Evolutionary conservation across 1,140 invertebrate species (phyloP).

Genomic region (Platorchestia sp.): DNA sequence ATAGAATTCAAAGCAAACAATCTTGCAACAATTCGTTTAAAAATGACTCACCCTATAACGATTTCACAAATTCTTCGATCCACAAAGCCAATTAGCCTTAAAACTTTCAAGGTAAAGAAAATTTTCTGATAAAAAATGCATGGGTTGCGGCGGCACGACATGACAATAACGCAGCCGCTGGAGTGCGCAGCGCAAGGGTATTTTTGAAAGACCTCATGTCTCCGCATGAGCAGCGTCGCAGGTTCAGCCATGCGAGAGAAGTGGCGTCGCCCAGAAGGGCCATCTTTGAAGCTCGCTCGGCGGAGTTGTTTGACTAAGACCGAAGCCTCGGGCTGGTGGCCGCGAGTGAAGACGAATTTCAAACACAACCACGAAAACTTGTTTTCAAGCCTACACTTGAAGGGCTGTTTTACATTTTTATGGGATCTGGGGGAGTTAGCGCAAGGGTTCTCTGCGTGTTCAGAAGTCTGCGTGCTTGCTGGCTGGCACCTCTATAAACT

Average conservation of each 20-base stretch:
- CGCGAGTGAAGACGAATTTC: slow-evolving; percentile 31
- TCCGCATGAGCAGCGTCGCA: neutral
- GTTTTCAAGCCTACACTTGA: slow-evolving; percentile 37
- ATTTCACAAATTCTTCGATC: neutral
- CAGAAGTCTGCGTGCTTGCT: neutral
- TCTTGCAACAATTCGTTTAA: neutral
- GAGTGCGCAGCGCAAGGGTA: neutral
- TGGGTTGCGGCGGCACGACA: neutral
- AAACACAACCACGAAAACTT: slow-evolving; percentile 50
- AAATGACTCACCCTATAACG: neutral
- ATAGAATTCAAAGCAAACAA: neutral
- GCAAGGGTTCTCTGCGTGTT: neutral
- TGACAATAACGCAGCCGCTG: neutral
- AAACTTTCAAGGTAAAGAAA: neutral
- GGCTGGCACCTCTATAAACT: neutral
- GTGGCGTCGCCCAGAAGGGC: neutral
- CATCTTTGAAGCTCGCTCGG: slow-evolving; percentile 17
- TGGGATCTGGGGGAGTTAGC: neutral
- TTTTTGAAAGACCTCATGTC: neutral
- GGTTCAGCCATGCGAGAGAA: slow-evolving; percentile 44
- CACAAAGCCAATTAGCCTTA: neutral
- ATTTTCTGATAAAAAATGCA: neutral
- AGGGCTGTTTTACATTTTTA: slow-evolving; percentile 44
- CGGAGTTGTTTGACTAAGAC: slow-evolving; percentile 31
- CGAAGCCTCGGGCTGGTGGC: neutral